phyloP scores from a whole-genome alignment of 2,888 invertebrate genomes.

The Tridacna crocea region DNA sequence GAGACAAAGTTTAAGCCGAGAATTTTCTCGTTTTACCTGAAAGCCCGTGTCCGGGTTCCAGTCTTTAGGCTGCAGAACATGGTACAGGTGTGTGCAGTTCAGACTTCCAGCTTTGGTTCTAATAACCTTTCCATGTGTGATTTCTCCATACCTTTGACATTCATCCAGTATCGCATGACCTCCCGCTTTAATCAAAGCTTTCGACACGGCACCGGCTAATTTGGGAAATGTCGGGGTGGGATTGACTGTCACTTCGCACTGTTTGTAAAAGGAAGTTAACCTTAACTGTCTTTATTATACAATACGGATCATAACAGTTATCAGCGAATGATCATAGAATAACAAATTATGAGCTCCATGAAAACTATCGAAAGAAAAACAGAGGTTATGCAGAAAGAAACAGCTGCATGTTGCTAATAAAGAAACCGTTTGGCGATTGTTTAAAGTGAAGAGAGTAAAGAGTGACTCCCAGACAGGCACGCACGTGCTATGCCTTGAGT shows the following conservation, averaged over 20 bases:
- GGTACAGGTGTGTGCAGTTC: constrained; percentile 17
- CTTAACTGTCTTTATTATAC: too few relatives aligned
- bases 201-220: constrained; percentile 4
- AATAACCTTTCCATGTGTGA: not conserved
- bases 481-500: too few relatives aligned
- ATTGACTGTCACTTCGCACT: constrained; percentile 17
- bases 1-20: too few relatives aligned
- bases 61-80: not conserved
- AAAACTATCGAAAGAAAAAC: too few relatives aligned
- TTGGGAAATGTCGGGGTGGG: constrained; percentile 12
- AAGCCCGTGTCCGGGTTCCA: constrained; percentile 12
- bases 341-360: too few relatives aligned
- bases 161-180: not conserved
- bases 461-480: too few relatives aligned
- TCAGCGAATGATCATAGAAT: too few relatives aligned
- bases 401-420: too few relatives aligned
- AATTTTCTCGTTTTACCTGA: not conserved
- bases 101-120: constrained; percentile 10
- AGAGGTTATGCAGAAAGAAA: too few relatives aligned
- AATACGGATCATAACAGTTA: too few relatives aligned
- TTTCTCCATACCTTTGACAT: not conserved
- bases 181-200: not conserved
- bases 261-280: not conserved
- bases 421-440: too few relatives aligned
- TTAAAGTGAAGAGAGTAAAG: too few relatives aligned